Conservation (phyloP, 2,888 invertebrate species). For the Galerucella calmariensis region DNA sequence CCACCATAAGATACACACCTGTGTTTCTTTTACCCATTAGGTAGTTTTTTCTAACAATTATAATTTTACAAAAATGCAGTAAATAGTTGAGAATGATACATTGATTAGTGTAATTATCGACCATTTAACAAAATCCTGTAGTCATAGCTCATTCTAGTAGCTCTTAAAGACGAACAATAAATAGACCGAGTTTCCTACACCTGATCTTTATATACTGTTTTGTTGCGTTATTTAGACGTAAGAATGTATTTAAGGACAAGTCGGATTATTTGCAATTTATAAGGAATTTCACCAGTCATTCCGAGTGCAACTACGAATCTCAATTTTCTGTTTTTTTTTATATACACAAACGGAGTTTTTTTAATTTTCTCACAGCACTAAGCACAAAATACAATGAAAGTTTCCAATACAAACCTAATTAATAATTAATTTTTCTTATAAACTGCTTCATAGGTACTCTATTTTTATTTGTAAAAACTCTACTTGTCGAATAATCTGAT, state of each 20-base stretch:
- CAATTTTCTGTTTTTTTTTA: slow-evolving; percentile 29
- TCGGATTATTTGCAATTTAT: slow-evolving; percentile 40
- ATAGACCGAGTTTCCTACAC: slow-evolving; percentile 54
- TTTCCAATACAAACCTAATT: too few relatives aligned
- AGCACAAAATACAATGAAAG: too few relatives aligned
- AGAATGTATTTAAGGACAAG: slow-evolving; percentile 42
- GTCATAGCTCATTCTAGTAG: slow-evolving; percentile 53
- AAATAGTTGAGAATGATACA: slow-evolving; percentile 59
- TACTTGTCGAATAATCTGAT: too few relatives aligned
- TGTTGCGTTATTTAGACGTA: slow-evolving; percentile 42
- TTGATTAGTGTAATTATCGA: slow-evolving; percentile 59
- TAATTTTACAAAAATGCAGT: slow-evolving; percentile 62
- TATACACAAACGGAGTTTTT: slow-evolving; percentile 3
- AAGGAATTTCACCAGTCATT: slow-evolving; percentile 43
- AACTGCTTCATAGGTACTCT: too few relatives aligned
- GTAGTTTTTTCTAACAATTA: slow-evolving; percentile 49
- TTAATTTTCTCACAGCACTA: not conserved
- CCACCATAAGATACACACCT: slow-evolving; percentile 48
- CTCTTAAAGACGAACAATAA: slow-evolving; percentile 54
- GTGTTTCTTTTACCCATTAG: slow-evolving; percentile 43
- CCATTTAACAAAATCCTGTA: slow-evolving; percentile 57
- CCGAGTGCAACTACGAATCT: slow-evolving; percentile 42
- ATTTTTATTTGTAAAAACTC: too few relatives aligned
- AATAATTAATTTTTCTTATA: too few relatives aligned
- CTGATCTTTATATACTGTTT: slow-evolving; percentile 49